A percentile compares a stretch with the other conserved stretches of the same genome.
phyloP scores from a whole-genome alignment of 1,140 invertebrate species.

The Scaptomyza graminum region DNA sequence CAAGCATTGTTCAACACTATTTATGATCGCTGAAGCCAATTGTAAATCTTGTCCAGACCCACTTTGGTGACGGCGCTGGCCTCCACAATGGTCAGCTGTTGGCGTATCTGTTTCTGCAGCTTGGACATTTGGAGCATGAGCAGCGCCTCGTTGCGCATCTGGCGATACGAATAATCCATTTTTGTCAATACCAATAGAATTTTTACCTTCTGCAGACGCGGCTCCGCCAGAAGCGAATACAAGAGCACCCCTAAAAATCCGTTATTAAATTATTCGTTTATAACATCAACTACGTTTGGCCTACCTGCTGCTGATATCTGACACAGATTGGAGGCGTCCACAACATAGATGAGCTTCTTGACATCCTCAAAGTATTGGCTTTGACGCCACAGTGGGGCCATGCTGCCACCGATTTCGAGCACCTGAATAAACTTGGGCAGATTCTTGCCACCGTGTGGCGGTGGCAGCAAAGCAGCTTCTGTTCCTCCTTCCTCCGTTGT shows the following conservation, averaged over 20 bases:
- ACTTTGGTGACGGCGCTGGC: conserved; percentile 89
- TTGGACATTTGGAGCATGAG: conserved; percentile 90
- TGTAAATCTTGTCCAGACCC: conserved; percentile 87
- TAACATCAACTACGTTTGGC: background rate
- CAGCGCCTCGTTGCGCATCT: conserved; percentile 92
- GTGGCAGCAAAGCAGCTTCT: conserved; percentile 2
- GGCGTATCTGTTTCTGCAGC: conserved; percentile 87
- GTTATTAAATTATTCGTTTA: too few relatives aligned
- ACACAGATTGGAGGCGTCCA: conserved; percentile 91
- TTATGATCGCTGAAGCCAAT: conserved; percentile 85
- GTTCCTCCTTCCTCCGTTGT: conserved; percentile 20
- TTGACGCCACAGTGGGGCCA: conserved; percentile 91
- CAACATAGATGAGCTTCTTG: conserved; percentile 90
- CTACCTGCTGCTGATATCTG: conserved; percentile 91
- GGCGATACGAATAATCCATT: conserved; percentile 92
- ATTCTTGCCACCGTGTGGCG: conserved; percentile 39
- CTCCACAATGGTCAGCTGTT: conserved; percentile 88
- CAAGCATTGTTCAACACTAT: background rate
- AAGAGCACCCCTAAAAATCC: conserved; percentile 85
- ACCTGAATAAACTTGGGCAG: conserved; percentile 84
- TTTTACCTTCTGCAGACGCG: conserved; percentile 86
- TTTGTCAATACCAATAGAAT: conserved; percentile 91
- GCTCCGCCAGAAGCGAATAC: conserved; percentile 90
- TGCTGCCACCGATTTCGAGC: conserved; percentile 90
- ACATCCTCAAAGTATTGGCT: conserved; percentile 87